Base-by-base conservation (phyloP, 2,797 vertebrate genomes). In the Florisuga fusca region DNA sequence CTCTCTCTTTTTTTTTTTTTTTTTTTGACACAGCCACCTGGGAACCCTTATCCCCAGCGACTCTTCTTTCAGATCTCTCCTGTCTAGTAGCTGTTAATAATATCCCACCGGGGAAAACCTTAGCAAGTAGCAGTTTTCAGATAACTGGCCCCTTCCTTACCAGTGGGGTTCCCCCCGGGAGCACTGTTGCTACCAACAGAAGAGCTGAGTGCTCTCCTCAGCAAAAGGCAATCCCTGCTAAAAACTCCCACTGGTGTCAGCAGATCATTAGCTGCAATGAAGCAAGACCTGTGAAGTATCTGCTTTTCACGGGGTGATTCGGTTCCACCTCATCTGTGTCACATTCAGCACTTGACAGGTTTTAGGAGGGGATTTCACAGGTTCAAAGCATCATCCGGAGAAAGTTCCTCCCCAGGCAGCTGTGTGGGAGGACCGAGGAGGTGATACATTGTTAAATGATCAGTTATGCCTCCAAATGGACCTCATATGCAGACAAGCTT, bases 261-360 rank as follows among this genome's bases (percentile, higher is more conserved):
- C 93, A 94, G 94, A 89, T 95, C 95, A 79, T 95, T 76, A 92
- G 94, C 91, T 95, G 93, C 94, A 95, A 9, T 87, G 94, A 96
- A 84, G 93, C 89, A 93, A 80, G 93, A 93, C 18, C 85, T 91
- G 95, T 74, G 71, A 94, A 93, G 59, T 63, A 48, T 92, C 95
- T 87, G 85, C 80, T 84, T 91, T 92, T 93, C 85, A 81, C 5
- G 33, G 68, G 43, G 33, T 1, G 8, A 4, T 69, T 68, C 16
- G 43, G 36, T 96, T 89, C 93, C 84, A 88, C 91, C 90, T 92
- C 89, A 76, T 95, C 86, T 92, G 53, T 94, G 88, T 93, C 92
- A 92, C 86, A 63, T 71, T 76, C 83, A 77, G 91, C 89, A 23
- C 48, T 92, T 79, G 80, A 90, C 94, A 96, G 91, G 67, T 84